Conservation (phyloP, 2,888 invertebrate genomes). For the Orchesellides sinensis region DNA sequence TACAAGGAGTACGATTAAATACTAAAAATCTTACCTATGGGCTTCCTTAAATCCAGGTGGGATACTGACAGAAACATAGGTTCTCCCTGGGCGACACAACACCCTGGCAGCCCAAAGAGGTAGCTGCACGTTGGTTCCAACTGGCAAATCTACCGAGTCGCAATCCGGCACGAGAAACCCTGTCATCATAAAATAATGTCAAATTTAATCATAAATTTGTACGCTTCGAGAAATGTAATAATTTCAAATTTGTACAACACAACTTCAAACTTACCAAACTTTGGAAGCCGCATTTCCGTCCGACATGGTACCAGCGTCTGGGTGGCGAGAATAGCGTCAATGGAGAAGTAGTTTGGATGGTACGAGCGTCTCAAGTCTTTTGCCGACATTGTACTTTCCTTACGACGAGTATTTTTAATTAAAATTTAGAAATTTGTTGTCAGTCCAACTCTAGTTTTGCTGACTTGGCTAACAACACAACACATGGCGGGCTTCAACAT, state of each 20-base stretch:
- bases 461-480: no score
- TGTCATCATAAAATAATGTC: constrained; percentile 76
- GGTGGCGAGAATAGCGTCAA: constrained; percentile 91
- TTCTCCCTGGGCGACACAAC: constrained; percentile 80
- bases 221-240: neutral
- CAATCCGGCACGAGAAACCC: constrained; percentile 90
- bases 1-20: no score
- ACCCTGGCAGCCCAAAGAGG: constrained; percentile 90
- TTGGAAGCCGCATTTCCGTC: constrained; percentile 82
- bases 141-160: constrained; percentile 84
- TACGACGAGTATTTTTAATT: neutral
- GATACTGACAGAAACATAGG: constrained; percentile 83
- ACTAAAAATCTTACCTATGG: constrained; percentile 78
- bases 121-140: constrained; percentile 87
- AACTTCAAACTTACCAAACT: constrained; percentile 77
- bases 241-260: neutral
- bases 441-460: no score
- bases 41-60: constrained; percentile 86
- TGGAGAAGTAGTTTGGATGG: constrained; percentile 84
- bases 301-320: constrained; percentile 91
- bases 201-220: constrained; percentile 38
- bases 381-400: constrained; percentile 78
- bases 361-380: constrained; percentile 61
- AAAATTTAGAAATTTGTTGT: no score
- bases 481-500: no score